Percentiles rank a stretch among this genome's conserved stretches.
These are phyloP conservation scores for Augochlora pura DNA, from an alignment of 1,140 invertebrate species.

Conservation along the genomic window DNA sequence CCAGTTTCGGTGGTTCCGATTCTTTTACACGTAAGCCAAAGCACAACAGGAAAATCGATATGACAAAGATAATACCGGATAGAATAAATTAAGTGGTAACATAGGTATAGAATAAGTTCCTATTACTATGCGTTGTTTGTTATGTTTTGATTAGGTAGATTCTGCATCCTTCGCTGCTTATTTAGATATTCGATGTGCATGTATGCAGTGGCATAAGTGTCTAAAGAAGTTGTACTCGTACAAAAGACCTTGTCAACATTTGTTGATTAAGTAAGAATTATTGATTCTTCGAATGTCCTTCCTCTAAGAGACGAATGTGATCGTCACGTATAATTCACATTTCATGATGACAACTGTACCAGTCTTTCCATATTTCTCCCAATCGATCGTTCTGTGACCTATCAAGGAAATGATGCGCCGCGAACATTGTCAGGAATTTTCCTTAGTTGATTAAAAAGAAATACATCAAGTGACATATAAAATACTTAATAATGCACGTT, in stretches of 20 bases:
- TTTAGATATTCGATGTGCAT: not conserved
- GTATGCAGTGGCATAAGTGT: not conserved
- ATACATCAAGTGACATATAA: slow-evolving; percentile 3
- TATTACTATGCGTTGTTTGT: too few species aligned
- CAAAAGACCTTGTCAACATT: not conserved
- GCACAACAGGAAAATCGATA: too few species aligned
- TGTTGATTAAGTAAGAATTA: not conserved
- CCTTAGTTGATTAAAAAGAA: slow-evolving; percentile 16
- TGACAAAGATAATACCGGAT: too few species aligned
- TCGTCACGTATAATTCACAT: too few species aligned
- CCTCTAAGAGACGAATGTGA: not conserved
- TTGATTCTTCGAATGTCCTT: too few species aligned
- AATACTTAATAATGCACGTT: slow-evolving; percentile 23
- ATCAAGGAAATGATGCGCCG: not conserved
- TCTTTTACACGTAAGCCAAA: too few species aligned
- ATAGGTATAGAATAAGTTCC: too few species aligned
- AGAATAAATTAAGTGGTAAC: too few species aligned
- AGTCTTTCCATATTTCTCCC: not conserved
- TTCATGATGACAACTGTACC: not conserved
- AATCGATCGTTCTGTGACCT: not conserved
- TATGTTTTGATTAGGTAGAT: too few species aligned
- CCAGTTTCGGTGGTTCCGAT: too few species aligned
- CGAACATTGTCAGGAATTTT: slow-evolving; percentile 3
- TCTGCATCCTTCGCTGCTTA: too few species aligned
- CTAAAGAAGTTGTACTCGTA: not conserved